Conservation (phyloP, 2,888 invertebrate species). For the Torymus aiolomorphi region DNA sequence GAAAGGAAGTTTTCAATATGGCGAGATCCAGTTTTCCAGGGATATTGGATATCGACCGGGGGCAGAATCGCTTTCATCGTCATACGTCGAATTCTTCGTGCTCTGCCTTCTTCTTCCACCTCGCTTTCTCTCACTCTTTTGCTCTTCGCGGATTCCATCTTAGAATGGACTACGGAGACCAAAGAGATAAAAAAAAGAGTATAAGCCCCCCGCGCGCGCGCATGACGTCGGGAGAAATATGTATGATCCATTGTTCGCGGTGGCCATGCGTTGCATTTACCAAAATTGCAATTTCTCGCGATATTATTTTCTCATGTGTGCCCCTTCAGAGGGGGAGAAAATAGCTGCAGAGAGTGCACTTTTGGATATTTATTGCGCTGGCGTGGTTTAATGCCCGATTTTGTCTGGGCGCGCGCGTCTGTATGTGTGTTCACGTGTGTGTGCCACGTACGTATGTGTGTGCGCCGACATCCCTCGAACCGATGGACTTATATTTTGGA, state of each 20-base stretch:
- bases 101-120: background rate
- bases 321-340: background rate
- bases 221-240: slow-evolving; percentile 23
- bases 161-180: slow-evolving; percentile 37
- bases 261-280: slow-evolving; percentile 26
- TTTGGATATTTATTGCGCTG: slow-evolving; percentile 42
- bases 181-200: background rate
- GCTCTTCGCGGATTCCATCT: slow-evolving; percentile 45
- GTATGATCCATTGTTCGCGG: slow-evolving; percentile 43
- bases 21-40: slow-evolving; percentile 52
- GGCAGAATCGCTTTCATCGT: slow-evolving; percentile 52
- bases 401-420: too few species aligned
- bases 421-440: too few species aligned
- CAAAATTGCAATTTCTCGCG: slow-evolving; percentile 44
- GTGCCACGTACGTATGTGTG: too few species aligned
- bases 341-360: slow-evolving; percentile 5
- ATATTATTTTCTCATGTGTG: slow-evolving; percentile 41
- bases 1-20: slow-evolving; percentile 56
- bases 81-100: slow-evolving; percentile 50
- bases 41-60: slow-evolving; percentile 57
- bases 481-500: slow-evolving; percentile 24
- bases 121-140: background rate
- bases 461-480: background rate
- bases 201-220: background rate
- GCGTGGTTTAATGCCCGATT: too few species aligned